A percentile compares a stretch with the other conserved stretches of the same genome.
These are phyloP conservation scores for Corynorhinus townsendii DNA, from an alignment of 2,113 vertebrate species.

Conservation along the genomic window DNA sequence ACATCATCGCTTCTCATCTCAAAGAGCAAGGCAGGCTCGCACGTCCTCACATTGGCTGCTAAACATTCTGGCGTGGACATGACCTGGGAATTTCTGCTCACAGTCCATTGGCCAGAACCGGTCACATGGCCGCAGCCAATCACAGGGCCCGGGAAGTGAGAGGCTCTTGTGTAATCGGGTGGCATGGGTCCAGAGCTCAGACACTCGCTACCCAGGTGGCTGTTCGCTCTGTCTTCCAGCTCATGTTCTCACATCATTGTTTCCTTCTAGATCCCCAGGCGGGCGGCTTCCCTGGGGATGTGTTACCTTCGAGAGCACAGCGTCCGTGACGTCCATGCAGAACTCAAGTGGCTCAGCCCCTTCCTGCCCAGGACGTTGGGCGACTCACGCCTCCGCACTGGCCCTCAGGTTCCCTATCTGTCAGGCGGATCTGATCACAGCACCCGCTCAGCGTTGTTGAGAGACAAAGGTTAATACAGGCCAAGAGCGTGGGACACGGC, in stretches of 20 bases:
- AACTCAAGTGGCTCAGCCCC: fast-evolving
- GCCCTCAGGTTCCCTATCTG: neutral
- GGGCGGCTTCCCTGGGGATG: neutral
- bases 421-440: neutral
- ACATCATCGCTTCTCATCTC: neutral
- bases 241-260: fast-evolving
- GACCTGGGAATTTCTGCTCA: neutral
- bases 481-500: no score
- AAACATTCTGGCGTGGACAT: neutral
- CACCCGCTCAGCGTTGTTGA: neutral
- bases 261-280: neutral
- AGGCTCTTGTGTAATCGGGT: neutral
- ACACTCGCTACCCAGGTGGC: fast-evolving
- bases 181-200: no score
- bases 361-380: neutral
- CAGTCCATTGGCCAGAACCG: neutral
- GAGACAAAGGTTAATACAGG: neutral
- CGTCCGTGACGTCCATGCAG: fast-evolving
- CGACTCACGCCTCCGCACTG: neutral
- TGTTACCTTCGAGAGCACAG: fast-evolving
- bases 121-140: neutral
- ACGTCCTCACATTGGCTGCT: neutral
- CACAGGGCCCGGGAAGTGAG: neutral
- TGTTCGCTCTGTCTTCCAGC: neutral
- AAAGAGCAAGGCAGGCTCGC: neutral